Percentiles rank a stretch among this genome's conserved stretches.
These are phyloP conservation scores for Clarias pachynema DNA, from an alignment of 2,797 vertebrate species.

Conservation along the genomic window DNA sequence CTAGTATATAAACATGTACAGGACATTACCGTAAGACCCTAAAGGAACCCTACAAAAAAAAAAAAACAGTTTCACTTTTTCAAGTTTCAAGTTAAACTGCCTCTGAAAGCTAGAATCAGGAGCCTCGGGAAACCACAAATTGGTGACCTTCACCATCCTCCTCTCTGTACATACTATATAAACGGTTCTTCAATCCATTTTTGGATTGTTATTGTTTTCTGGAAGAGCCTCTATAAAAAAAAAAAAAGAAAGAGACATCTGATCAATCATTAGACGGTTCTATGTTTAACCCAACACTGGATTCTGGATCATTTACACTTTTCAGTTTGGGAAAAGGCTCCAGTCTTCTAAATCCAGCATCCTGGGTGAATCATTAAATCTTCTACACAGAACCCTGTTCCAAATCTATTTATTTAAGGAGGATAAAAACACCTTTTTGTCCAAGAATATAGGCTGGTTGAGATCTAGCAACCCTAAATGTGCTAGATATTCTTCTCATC, in stretches of 20 bases:
- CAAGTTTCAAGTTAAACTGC: background rate
- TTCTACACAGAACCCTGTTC: background rate
- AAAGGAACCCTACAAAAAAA: background rate
- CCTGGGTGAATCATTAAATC: background rate
- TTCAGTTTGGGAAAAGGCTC: background rate
- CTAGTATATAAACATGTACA: no score
- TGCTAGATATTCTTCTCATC: background rate
- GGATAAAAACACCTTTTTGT: background rate
- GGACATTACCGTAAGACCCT: background rate
- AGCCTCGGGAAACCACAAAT: background rate
- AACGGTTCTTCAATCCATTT: background rate
- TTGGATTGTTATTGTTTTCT: background rate
- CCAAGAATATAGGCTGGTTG: background rate
- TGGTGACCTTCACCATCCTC: background rate
- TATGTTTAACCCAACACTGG: background rate
- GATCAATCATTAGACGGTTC: background rate
- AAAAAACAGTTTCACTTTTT: background rate
- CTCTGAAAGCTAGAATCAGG: background rate
- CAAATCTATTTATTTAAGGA: background rate
- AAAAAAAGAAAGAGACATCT: background rate
- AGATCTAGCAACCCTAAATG: background rate
- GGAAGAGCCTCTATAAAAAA: background rate
- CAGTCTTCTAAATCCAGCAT: background rate
- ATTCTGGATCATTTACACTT: background rate
- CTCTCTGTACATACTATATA: background rate